These are phyloP conservation scores for Griposia aprilina DNA, from an alignment of 2,888 invertebrate species.

Conservation along the genomic window DNA sequence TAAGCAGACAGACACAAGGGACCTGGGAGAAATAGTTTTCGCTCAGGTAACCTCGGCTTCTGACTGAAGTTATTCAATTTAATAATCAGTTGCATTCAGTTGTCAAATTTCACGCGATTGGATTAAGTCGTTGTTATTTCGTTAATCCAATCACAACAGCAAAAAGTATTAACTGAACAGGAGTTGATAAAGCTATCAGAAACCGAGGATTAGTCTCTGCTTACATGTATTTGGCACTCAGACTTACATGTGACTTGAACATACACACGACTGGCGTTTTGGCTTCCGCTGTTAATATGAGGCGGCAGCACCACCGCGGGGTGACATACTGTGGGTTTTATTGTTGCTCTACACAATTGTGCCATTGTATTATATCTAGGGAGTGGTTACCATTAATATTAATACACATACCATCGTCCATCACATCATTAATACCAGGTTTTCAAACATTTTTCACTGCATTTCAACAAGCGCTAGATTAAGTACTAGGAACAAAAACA, in stretches of 20 bases:
- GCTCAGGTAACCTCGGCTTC: background rate
- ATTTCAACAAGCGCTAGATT: background rate
- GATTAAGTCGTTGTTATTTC: background rate
- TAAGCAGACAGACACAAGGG: conserved; percentile 23
- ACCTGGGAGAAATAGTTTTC: background rate
- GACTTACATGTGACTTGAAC: background rate
- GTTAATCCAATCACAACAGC: background rate
- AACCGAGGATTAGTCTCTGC: background rate
- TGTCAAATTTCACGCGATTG: background rate
- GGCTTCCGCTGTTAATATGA: conserved; percentile 50
- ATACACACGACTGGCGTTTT: conserved; percentile 14
- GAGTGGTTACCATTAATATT: conserved; percentile 3
- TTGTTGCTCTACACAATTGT: too few relatives aligned
- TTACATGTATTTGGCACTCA: background rate
- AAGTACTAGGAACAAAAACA: too few relatives aligned
- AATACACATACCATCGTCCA: conserved; percentile 25
- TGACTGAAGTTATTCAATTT: background rate
- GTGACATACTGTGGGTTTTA: background rate
- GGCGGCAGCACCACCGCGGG: background rate
- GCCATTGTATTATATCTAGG: background rate
- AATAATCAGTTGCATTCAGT: background rate
- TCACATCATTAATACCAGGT: conserved; percentile 27
- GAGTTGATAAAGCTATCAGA: background rate
- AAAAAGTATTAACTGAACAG: background rate
- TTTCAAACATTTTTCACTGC: conserved; percentile 20